Evolutionary conservation across 2,113 vertebrate species (phyloP).

Genomic region (Corythaeola cristata): DNA sequence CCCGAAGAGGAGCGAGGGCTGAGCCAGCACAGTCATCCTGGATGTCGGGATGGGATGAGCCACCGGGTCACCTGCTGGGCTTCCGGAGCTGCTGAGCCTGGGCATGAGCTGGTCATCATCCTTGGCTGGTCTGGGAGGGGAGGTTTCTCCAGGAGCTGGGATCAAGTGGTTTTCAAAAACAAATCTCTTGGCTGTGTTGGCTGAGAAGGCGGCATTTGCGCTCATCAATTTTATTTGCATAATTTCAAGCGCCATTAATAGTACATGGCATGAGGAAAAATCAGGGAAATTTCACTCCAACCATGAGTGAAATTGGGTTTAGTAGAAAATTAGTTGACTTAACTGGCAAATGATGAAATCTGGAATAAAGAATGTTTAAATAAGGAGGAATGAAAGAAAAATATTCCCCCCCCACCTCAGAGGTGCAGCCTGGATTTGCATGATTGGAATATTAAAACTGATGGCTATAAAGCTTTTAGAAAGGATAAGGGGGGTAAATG

Average conservation of each 20-base stretch:
- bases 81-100: not conserved
- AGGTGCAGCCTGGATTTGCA: conserved; percentile 16
- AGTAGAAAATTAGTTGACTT: conserved; percentile 80
- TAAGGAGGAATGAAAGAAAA: not conserved
- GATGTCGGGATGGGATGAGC: not conserved
- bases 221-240: conserved; percentile 72
- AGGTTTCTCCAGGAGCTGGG: not conserved
- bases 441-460: conserved; percentile 34
- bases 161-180: not conserved
- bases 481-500: not conserved
- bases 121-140: not conserved
- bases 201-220: not conserved
- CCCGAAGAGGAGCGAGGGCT: not conserved
- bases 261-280: conserved; percentile 71
- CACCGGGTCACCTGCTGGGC: not conserved
- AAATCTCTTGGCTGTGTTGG: not conserved
- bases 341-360: conserved; percentile 75
- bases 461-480: not conserved
- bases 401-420: not conserved
- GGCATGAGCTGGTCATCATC: fast-evolving
- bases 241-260: conserved; percentile 78
- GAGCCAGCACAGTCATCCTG: fast-evolving
- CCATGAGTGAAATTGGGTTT: conserved; percentile 81
- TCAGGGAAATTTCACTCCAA: conserved; percentile 67
- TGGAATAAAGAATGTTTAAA: conserved; percentile 61